Base-by-base conservation (phyloP, 92 coral and sea anemone species). In the Parazoanthus darwini region DNA sequence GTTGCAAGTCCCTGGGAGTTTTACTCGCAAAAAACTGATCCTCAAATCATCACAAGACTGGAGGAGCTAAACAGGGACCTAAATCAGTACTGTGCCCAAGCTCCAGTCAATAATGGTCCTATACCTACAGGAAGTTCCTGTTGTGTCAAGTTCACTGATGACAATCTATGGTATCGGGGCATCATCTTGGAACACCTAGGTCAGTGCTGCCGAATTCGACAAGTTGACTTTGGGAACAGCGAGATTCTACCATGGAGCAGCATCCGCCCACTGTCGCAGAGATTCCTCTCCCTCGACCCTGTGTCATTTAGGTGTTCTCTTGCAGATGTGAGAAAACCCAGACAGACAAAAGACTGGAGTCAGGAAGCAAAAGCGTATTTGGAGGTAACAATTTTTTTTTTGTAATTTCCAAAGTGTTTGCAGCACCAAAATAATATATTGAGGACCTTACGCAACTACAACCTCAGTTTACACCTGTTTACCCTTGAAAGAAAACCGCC, bases 111-210 rank as follows among this genome's bases (percentile, higher is more conserved):
- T 26, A 86, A 88, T 42, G 86, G 66, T 22, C 44, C 22, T 37
- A 71, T 91, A 65, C 39, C 65, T 8, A 63, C 50, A 43, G 89
- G 89, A 39, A 83, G 91, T 15, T 43, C 91, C 8, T 93, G 94
- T 87, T 92, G 95, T 83, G 92, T 88, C n/a, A 90, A 83, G 79
- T 89, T 89, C 63, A 72, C 72, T 65, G 84, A 20, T 23, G 91
- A 94, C 79, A 86, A 89, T 11, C 82, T 84, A 4, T 94, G 97
- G 97, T 88, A 92, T 70, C 90, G 97, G 15, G 94, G 88, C 7
- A 51, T 74, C 75, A 89, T 92, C 3, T 20, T 91, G 3, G 79
- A 79, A 26, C 50, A 72, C 50, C 6, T 48, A 11, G 88, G 85
- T 22, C 66, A 63, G 11, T 83, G 36, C 8, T 91, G 89, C 80